Percentiles rank a stretch among this genome's conserved stretches.
These are phyloP conservation scores for Lophius piscatorius DNA, from an alignment of 2,113 vertebrate species.

Conservation along the genomic window DNA sequence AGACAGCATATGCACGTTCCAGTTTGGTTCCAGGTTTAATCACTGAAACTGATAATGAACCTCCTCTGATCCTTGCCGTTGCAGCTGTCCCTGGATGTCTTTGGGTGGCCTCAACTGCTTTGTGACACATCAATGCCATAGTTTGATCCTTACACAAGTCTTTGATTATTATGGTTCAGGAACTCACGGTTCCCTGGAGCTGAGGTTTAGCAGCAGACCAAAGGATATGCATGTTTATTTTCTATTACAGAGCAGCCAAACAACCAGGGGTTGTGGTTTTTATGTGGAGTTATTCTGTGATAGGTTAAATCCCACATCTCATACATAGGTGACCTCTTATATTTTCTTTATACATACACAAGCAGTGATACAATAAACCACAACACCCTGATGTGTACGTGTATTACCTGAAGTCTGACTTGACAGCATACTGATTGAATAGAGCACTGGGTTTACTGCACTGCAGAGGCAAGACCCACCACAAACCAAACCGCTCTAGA, in stretches of 20 bases:
- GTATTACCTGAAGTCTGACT: constrained; percentile 58
- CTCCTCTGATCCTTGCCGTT: constrained; percentile 66
- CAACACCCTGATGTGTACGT: constrained; percentile 68
- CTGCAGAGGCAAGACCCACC: constrained; percentile 66
- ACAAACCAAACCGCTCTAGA: constrained; percentile 55
- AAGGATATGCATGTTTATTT: constrained; percentile 68
- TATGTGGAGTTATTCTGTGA: constrained; percentile 58
- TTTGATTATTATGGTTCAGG: constrained; percentile 42
- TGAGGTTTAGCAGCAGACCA: constrained; percentile 63
- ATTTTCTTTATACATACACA: constrained; percentile 52
- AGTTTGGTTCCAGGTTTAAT: constrained; percentile 79
- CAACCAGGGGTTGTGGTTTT: constrained; percentile 51
- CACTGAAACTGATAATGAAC: constrained; percentile 78
- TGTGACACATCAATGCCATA: constrained; percentile 55
- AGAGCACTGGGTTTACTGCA: constrained; percentile 66
- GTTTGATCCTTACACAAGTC: constrained; percentile 51
- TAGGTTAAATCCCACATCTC: constrained; percentile 48
- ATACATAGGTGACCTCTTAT: constrained; percentile 42
- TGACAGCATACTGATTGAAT: constrained; percentile 68
- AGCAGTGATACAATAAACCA: constrained; percentile 62
- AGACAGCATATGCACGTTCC: constrained; percentile 53
- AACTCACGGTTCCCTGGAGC: constrained; percentile 29
- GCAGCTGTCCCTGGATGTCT: constrained; percentile 78
- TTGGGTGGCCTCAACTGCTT: constrained; percentile 60
- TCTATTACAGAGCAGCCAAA: constrained; percentile 63